A percentile compares a stretch with the other conserved stretches of the same genome.
These are phyloP conservation scores for Metopia argyrocephala DNA, from an alignment of 2,888 invertebrate species.

Conservation along the genomic window DNA sequence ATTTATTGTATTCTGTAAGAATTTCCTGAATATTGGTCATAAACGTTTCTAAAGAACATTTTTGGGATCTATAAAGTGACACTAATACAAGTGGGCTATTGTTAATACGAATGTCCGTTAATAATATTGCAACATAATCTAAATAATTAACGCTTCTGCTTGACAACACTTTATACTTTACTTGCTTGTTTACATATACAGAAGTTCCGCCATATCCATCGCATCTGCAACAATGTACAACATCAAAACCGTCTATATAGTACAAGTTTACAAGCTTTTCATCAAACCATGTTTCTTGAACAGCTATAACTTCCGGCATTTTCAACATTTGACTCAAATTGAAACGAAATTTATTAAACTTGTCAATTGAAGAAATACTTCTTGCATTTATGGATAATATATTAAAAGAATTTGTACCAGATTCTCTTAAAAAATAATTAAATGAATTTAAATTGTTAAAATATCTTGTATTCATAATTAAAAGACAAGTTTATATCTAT, in stretches of 20 bases:
- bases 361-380: slow-evolving; percentile 25
- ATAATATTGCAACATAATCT: not conserved
- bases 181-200: not conserved
- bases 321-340: not conserved
- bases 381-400: slow-evolving; percentile 16
- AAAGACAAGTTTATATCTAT: not conserved
- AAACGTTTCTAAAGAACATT: not conserved
- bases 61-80: slow-evolving; percentile 16
- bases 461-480: slow-evolving; percentile 18
- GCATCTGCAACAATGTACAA: not conserved
- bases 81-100: not conserved
- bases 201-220: slow-evolving; percentile 21
- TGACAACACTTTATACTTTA: not conserved
- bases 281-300: slow-evolving; percentile 26
- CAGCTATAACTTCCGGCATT: slow-evolving; percentile 8
- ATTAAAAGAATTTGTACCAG: not conserved
- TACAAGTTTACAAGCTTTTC: not conserved
- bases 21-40: not conserved
- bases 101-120: slow-evolving; percentile 1
- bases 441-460: slow-evolving; percentile 14
- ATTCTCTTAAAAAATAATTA: not conserved
- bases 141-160: not conserved
- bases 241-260: slow-evolving; percentile 1
- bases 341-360: not conserved
- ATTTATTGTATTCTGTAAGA: not conserved